Evolutionary conservation across 2,888 invertebrate genomes (phyloP).

Genomic region (Pterobdella sp.): DNA sequence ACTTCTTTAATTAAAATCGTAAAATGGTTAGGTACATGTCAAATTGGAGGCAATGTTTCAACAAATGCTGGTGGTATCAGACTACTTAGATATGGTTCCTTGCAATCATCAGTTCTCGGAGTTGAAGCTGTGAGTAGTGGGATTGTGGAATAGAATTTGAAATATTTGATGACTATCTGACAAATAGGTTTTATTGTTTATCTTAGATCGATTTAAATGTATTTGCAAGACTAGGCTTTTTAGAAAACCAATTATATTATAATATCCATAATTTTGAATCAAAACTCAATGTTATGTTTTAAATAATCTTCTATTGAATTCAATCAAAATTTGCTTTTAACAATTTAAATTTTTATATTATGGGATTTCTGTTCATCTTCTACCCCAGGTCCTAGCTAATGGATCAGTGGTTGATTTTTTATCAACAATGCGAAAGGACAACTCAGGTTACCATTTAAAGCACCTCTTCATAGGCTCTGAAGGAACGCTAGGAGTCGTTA

Average conservation of each 20-base stretch:
- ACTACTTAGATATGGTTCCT: constrained; percentile 85
- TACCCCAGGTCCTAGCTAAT: constrained; percentile 47
- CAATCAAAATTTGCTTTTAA: too few species aligned
- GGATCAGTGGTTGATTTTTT: constrained; percentile 70
- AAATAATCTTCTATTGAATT: too few species aligned
- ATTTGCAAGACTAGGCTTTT: too few species aligned
- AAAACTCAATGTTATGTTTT: too few species aligned
- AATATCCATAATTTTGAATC: too few species aligned
- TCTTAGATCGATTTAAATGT: too few species aligned
- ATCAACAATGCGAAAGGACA: constrained; percentile 82
- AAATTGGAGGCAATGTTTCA: constrained; percentile 74
- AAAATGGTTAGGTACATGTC: constrained; percentile 25
- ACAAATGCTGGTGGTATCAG: constrained; percentile 94
- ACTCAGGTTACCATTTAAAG: constrained; percentile 92
- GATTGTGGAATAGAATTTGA: too few species aligned
- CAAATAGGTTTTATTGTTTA: too few species aligned
- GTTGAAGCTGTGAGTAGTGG: constrained; percentile 68
- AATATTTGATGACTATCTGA: too few species aligned
- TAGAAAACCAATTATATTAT: too few species aligned
- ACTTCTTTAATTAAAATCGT: background rate
- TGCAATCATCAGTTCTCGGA: constrained; percentile 82
- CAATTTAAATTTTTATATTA: too few species aligned
- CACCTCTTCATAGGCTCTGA: constrained; percentile 95
- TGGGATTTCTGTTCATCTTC: too few species aligned
- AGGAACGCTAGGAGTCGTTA: constrained; percentile 87